Evolutionary conservation across 2,797 vertebrate genomes (phyloP), one percentile per base, ranked within the genome.

Genomic region (Heliangelus exortis): DNA sequence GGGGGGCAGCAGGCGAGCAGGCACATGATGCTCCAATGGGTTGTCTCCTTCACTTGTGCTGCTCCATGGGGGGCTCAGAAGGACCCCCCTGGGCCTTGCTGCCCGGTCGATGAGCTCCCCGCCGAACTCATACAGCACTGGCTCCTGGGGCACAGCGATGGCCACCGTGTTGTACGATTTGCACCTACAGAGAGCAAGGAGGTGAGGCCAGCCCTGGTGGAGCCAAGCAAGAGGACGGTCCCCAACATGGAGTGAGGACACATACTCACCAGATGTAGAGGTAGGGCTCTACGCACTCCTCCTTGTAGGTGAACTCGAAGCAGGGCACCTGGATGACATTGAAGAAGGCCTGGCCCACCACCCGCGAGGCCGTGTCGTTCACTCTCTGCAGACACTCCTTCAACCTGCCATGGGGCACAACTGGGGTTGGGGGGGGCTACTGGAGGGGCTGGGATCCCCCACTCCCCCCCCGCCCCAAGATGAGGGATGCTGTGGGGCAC

Each of bases 201-300:
- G 12, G 29, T 45, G 53, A 55, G 69, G 21, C 0, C 4, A 50
- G 31, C 34, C 28, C 16, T 7, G 0, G 33, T 0, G 3, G 12
- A 12, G 26, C 21, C 1, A 1, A 10, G 15, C 7, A 5, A 8
- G 51, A 43, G 36, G 31, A 10, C 1, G 0, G 12, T 50, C 28
- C 22, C n/a, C 1, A 0, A 2, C 7, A 43, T 3, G 39, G 39
- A 5, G 43, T 11, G n/a, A 12, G 0, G 48, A 25, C 21, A 50
- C 66, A 41, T 14, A 98, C 99, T 99, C 97, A 99, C 99, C 98
- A 96, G 69, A 99, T 97, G 1, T 99, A 99, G 98, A 99, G 99
- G 91, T 98, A 98, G 2, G 98, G 97, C 89, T 99, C 98, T 67
- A 98, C 98, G 39, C 98, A 99, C 87, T 98, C 98, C 31, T 99